Base-by-base conservation (phyloP, 92 coral and sea anemone species). In the Phenganax stokvisi region DNA sequence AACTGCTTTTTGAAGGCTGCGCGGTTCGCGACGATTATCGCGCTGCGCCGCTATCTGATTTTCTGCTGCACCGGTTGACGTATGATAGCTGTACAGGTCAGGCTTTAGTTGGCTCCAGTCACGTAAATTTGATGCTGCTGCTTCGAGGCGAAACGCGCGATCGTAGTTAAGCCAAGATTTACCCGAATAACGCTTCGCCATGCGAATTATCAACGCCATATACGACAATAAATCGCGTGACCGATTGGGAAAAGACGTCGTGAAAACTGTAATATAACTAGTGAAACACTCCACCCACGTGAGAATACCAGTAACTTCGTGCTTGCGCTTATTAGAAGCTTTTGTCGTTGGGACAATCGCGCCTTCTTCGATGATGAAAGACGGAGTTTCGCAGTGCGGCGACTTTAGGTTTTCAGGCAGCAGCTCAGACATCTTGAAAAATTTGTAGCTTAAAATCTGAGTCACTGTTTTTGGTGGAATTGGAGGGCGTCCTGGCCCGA, bases 21-120 rank as follows among this genome's bases (percentile, higher is more conserved):
- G 77, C 12, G 77, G 77, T 52, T 72, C 77, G 59, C 25, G 56
- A 71, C 76, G 54, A 30, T 71, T 1, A 28, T 15, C 29, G 51
- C 74, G n/a, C 51, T 68, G 47, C 74, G 74, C 5, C 74, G 29
- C 37, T 11, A 6, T 68, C 3, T 44, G 25, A 6, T 30, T 15
- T 4, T 3, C 74, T 6, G 7, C 12, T 11, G 31, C 10, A 51
- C 61, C 27, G 63, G 11, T n/a, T 56, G 80, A 28, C 15, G 80
- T n/a, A 74, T 74, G 61, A 15, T 74, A 74, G 28, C n/a, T 53
- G 27, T 75, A 75, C 1, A 75, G 51, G 31, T 56, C 80, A 6
- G 80, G 31, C 8, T 75, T 75, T 51, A 75, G 57, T 9, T 0
- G 13, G 67, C 80, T 75, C 80, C 80, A 75, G 29, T 75, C 80